Conservation (phyloP, 2,113 vertebrate species). For the Limnothrissa miodon region DNA sequence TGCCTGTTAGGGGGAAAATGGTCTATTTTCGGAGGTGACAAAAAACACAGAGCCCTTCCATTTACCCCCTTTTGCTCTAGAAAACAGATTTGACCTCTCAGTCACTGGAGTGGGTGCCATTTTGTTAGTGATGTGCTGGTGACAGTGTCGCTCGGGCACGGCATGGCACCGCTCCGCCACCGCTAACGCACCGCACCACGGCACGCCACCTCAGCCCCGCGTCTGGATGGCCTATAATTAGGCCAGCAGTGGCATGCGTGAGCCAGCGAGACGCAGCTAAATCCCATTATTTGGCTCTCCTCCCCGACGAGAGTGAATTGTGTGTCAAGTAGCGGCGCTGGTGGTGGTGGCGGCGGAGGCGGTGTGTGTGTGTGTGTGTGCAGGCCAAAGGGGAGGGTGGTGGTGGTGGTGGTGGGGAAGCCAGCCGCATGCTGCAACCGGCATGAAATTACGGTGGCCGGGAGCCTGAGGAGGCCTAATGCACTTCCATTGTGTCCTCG, state of each 20-base stretch:
- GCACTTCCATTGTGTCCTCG: slow-evolving; percentile 75
- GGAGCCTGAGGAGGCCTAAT: slow-evolving; percentile 68
- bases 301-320: slow-evolving; percentile 72
- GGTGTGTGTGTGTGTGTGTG: background rate
- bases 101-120: slow-evolving; percentile 40
- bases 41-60: slow-evolving; percentile 37
- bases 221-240: slow-evolving; percentile 53
- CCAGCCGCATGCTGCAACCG: slow-evolving; percentile 73
- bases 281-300: slow-evolving; percentile 79
- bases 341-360: background rate
- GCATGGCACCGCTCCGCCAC: background rate
- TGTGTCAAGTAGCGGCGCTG: slow-evolving; percentile 74
- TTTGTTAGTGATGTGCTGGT: slow-evolving; percentile 41
- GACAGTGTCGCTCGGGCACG: slow-evolving; percentile 38
- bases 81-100: slow-evolving; percentile 53
- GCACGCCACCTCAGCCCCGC: slow-evolving; percentile 9
- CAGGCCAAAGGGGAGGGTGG: background rate
- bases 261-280: slow-evolving; percentile 64
- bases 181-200: background rate
- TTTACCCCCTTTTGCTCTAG: slow-evolving; percentile 50
- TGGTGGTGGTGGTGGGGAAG: background rate
- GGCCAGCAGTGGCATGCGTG: slow-evolving; percentile 47
- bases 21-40: background rate
- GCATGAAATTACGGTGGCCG: slow-evolving; percentile 76
- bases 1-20: background rate